Percentiles rank a stretch among this genome's conserved stretches.
These are phyloP conservation scores for Stenolophus ochropezus DNA, from an alignment of 2,888 invertebrate genomes.

Conservation along the genomic window DNA sequence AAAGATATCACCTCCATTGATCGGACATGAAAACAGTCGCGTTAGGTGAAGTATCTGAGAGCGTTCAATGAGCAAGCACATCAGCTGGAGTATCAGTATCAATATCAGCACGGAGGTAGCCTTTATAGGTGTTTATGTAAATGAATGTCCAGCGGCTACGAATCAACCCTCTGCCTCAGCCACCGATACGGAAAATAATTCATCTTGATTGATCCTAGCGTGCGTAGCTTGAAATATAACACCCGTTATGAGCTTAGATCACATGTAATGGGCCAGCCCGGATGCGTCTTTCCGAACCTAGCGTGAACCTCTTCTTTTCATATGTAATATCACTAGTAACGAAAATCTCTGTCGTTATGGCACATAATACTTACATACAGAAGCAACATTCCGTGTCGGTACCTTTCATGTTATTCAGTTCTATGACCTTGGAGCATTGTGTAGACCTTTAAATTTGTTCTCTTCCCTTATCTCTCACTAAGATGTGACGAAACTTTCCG, in stretches of 20 bases:
- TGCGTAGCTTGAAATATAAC: slow-evolving; percentile 38
- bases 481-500: too few relatives aligned
- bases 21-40: slow-evolving; percentile 17
- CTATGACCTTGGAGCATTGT: too few relatives aligned
- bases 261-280: slow-evolving; percentile 19
- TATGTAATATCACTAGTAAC: too few relatives aligned
- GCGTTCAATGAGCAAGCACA: slow-evolving; percentile 3
- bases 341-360: too few relatives aligned
- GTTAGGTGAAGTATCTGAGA: slow-evolving; percentile 22
- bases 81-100: slow-evolving; percentile 1
- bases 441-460: too few relatives aligned
- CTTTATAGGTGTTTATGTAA: slow-evolving; percentile 52
- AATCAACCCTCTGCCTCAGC: slow-evolving; percentile 23
- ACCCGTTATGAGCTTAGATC: slow-evolving; percentile 40
- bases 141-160: slow-evolving; percentile 30
- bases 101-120: slow-evolving; percentile 17
- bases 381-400: too few relatives aligned
- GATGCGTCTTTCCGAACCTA: slow-evolving; percentile 8
- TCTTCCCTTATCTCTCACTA: too few relatives aligned
- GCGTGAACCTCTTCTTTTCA: too few relatives aligned
- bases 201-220: slow-evolving; percentile 47
- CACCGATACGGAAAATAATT: slow-evolving; percentile 50
- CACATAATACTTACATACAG: too few relatives aligned
- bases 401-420: too few relatives aligned
- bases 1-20: slow-evolving; percentile 16